phyloP scores from a whole-genome alignment of 2,797 vertebrate genomes.

The Gymnoscopelus braueri region DNA sequence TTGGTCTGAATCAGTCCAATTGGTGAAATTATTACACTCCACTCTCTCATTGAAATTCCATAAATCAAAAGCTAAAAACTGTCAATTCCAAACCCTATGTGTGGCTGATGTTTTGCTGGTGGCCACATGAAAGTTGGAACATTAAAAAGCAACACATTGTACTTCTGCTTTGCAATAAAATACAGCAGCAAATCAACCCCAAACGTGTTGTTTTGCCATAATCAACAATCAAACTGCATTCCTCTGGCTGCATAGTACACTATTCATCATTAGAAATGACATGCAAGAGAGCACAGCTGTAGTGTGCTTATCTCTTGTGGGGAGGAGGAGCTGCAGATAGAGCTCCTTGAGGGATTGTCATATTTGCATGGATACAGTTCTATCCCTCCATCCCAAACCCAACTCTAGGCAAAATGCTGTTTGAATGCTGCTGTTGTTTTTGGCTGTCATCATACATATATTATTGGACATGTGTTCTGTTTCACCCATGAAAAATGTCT shows the following conservation, averaged over 20 bases:
- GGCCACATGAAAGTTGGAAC: not conserved
- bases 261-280: slow-evolving; percentile 22
- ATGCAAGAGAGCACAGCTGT: slow-evolving; percentile 33
- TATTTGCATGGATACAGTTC: slow-evolving; percentile 29
- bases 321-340: slow-evolving; percentile 29
- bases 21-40: slow-evolving; percentile 17
- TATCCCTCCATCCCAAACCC: slow-evolving; percentile 15
- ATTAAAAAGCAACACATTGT: not conserved
- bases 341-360: slow-evolving; percentile 33
- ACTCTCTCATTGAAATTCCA: slow-evolving; percentile 11
- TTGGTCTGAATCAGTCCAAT: slow-evolving; percentile 28
- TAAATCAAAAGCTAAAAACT: slow-evolving; percentile 6
- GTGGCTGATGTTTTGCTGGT: not conserved
- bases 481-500: slow-evolving; percentile 52
- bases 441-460: slow-evolving; percentile 27
- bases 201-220: slow-evolving; percentile 1
- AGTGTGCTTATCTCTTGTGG: slow-evolving; percentile 19
- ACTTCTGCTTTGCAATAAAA: no score
- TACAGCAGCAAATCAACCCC: not conserved
- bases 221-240: slow-evolving; percentile 14
- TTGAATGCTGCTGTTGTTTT: slow-evolving; percentile 3
- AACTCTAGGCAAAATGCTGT: slow-evolving; percentile 14
- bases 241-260: slow-evolving; percentile 10
- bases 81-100: not conserved
- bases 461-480: slow-evolving; percentile 47